Evolutionary conservation across 2,113 vertebrate species (phyloP), one percentile per base, ranked within the genome.

Genomic region (Leptosomus discolor): DNA sequence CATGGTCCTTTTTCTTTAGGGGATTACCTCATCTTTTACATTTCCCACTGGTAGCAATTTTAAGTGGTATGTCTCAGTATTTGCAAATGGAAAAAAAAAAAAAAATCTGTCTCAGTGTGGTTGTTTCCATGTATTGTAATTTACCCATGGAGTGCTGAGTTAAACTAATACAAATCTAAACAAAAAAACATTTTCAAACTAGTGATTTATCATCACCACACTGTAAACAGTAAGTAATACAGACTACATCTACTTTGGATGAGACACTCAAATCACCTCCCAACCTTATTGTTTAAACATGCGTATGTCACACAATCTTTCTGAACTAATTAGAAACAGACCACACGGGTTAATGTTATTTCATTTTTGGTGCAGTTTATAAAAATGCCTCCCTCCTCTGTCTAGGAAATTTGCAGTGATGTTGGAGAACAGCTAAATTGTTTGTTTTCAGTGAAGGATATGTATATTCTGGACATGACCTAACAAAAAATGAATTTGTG

Each of bases 11-110:
- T 90, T 79, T 65, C 73, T 86, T 85, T 23, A 82, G 63, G 88
- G 68, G 41, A 96, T 97, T 96, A 97, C 80, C 65, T 97, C 94
- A 96, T 75, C 78, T 91, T 95, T 94, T 85, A 93, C 15, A 1
- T 91, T 93, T 93, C 92, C 91, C 85, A 88, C 69, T 92, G 82
- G 88, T 39, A 89, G 41, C 76, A 91, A 56, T 85, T 96, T 89
- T 80, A 92, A 94, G 79, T 48, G 84, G 81, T 12, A 85, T 51
- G 9, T 91, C 84, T 91, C 41, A 79, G 32, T 37, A 86, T 60
- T 20, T 88, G 39, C 46, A 90, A 94, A 95, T 22, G n/a, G 48
- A 94, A 97, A 67, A 95, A 81, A 94, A 97, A 67, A 95, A 81
- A 90, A 92, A 83, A 51, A 17, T 70, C 48, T 92, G 81, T 94